Evolutionary conservation across 2,888 invertebrate species (phyloP), one percentile per base, ranked within the genome.

Genomic region (Cordilura impudica): DNA sequence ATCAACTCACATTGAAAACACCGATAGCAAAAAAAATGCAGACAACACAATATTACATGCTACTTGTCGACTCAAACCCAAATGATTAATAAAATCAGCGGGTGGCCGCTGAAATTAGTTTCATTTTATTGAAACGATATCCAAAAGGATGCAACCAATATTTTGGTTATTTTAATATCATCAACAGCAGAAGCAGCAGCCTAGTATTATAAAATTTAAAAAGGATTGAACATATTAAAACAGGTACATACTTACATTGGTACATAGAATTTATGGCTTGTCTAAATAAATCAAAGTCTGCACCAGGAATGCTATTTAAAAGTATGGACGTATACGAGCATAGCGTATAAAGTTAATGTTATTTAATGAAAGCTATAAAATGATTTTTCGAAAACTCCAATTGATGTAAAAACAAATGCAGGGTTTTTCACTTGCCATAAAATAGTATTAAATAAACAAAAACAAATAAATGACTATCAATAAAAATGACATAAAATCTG

Each of bases 61-160:
- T 39, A 39, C 65, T 39, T 76, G 54, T 60, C 65, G 54, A 66
- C 71, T 74, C 58, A 63, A 66, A 75, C 26, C 43, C 60, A 75
- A 81, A 77, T 81, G 81, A 82, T 82, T 82, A 82, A 82, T 82
- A 82, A 82, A 82, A 81, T 81, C 82, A 82, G 81, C 82, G 81
- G 82, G 82, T 79, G 82, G 78, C 61, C 76, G 67, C 74, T 63
- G 76, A 79, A 78, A 82, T 81, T 77, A 76, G 78, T 76, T 81
- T 79, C 74, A 70, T 76, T 76, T n/a, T 75, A 54, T 54, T 70
- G 69, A 56, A 76, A 76, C 70, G 63, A 70, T 65, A 76, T 70
- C 75, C n/a, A 70, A 70, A 76, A 70, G 69, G 75, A 76, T 70
- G 63, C 75, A 76, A 63, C 51, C 54, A 75, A 75, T 56, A 75